These are phyloP conservation scores for Calypte anna DNA, from an alignment of 2,113 vertebrate genomes.

Conservation along the genomic window DNA sequence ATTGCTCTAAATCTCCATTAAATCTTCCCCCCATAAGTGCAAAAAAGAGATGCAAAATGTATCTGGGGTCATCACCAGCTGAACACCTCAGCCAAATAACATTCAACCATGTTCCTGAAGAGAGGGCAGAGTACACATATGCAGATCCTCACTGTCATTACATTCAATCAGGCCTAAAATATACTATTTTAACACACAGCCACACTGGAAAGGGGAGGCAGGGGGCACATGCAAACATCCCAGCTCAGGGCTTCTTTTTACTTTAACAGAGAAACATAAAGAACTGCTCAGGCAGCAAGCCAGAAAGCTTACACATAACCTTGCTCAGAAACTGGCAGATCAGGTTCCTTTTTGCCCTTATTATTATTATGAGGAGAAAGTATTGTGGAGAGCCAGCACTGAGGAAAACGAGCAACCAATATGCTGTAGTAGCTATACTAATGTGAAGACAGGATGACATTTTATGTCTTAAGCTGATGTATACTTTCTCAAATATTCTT, in stretches of 20 bases:
- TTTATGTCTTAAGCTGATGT: neutral
- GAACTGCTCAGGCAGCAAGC: neutral
- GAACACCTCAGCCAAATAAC: neutral
- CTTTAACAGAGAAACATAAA: neutral
- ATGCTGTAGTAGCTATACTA: neutral
- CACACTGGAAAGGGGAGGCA: neutral
- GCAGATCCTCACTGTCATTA: neutral
- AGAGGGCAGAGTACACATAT: neutral
- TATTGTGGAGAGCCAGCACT: neutral
- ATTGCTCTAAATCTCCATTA: neutral
- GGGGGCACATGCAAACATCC: neutral
- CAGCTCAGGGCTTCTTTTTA: neutral
- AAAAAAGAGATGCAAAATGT: neutral
- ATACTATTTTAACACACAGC: neutral
- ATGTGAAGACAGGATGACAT: neutral
- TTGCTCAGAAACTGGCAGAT: neutral
- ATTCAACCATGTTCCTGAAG: neutral
- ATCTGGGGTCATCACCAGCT: neutral
- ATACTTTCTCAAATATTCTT: neutral
- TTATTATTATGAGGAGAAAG: neutral
- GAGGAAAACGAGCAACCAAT: neutral
- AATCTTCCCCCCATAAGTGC: neutral
- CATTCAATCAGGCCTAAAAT: neutral
- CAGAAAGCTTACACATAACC: neutral
- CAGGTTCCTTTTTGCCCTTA: neutral